phyloP scores from a whole-genome alignment of 2,797 vertebrate genomes.

The Anolis apletophallus region DNA sequence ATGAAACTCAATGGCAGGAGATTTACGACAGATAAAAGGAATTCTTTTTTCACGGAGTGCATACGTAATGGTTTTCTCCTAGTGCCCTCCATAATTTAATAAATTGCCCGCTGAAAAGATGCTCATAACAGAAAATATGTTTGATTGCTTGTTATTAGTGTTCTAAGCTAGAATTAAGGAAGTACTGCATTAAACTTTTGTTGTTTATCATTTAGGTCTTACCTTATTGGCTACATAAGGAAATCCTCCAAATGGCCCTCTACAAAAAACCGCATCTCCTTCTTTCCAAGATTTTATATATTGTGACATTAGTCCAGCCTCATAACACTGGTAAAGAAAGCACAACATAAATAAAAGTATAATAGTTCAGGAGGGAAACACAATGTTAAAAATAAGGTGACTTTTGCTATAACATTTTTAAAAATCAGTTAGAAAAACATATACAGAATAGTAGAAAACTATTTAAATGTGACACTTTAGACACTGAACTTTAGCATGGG shows the following conservation, averaged over 20 bases:
- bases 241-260: conserved; percentile 83
- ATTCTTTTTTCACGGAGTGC: too few relatives aligned
- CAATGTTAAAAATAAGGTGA: conserved; percentile 59
- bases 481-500: conserved; percentile 19
- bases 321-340: conserved; percentile 77
- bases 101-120: conserved; percentile 47
- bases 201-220: conserved; percentile 53
- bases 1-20: neutral
- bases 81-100: neutral
- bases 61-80: neutral
- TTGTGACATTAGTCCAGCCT: conserved; percentile 80
- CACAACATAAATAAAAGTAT: conserved; percentile 64
- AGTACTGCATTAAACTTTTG: conserved; percentile 35
- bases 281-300: conserved; percentile 78
- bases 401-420: conserved; percentile 57
- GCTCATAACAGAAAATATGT: conserved; percentile 1
- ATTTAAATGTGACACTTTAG: conserved; percentile 59
- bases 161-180: conserved; percentile 37
- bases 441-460: conserved; percentile 61
- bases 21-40: neutral
- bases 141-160: conserved; percentile 39
- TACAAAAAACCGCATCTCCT: conserved; percentile 78
- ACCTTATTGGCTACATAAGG: conserved; percentile 81
- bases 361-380: conserved; percentile 58
- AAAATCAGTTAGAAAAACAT: conserved; percentile 63